phyloP scores from a whole-genome alignment of 2,888 invertebrate species.

The Seira sanloemensis region DNA sequence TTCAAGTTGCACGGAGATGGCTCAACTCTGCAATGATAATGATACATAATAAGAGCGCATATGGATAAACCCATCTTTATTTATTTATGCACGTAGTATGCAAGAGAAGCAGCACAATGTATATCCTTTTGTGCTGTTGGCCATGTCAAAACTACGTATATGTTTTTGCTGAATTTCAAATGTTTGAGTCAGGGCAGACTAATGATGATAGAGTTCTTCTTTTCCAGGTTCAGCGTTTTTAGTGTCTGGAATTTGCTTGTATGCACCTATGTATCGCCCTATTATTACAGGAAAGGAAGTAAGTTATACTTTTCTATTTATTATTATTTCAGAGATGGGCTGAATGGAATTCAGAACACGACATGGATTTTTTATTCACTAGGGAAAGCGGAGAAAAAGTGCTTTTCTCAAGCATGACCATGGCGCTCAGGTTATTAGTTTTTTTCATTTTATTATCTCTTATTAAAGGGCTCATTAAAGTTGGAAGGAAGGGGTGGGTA shows the following conservation, averaged over 20 bases:
- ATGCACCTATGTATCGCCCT: not conserved
- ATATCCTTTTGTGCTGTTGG: slow-evolving; percentile 19
- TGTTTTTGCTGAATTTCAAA: not conserved
- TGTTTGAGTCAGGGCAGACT: not conserved
- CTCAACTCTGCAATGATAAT: not conserved
- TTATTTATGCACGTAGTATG: not conserved
- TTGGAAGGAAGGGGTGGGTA: too few species aligned
- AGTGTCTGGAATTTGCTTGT: not conserved
- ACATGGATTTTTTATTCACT: too few species aligned
- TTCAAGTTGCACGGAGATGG: not conserved
- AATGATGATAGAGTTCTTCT: slow-evolving; percentile 44
- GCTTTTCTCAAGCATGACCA: too few species aligned
- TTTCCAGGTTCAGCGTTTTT: slow-evolving; percentile 6
- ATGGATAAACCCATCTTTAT: not conserved
- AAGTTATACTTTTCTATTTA: slow-evolving; percentile 34
- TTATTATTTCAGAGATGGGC: slow-evolving; percentile 20
- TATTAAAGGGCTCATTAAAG: too few species aligned
- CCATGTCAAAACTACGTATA: slow-evolving; percentile 38
- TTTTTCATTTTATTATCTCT: too few species aligned
- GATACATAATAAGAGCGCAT: not conserved
- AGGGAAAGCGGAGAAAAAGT: too few species aligned
- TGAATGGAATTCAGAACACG: too few species aligned
- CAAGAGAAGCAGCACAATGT: not conserved
- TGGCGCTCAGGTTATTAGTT: too few species aligned
- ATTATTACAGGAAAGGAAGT: slow-evolving; percentile 36